Evolutionary conservation across 2,888 invertebrate species (phyloP).

Genomic region (Drosophila niveifrons): DNA sequence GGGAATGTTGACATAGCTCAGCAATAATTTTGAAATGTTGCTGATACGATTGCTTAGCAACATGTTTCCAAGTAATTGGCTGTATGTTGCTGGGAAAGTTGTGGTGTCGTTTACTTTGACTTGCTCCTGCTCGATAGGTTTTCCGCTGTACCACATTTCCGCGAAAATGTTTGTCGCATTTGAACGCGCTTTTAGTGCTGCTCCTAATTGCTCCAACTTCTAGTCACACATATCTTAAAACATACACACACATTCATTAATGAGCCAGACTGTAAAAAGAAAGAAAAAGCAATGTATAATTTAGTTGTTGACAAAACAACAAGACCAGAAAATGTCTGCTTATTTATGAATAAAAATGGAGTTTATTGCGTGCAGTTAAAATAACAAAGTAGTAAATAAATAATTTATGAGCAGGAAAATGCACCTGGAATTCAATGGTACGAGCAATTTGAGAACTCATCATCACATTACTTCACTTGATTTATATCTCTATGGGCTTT

Average conservation of each 20-base stretch:
- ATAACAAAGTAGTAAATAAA: slow-evolving; percentile 57
- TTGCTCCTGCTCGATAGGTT: slow-evolving; percentile 34
- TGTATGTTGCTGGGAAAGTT: slow-evolving; percentile 56
- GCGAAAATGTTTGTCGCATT: slow-evolving; percentile 67
- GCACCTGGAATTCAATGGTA: slow-evolving; percentile 23
- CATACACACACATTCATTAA: slow-evolving; percentile 32
- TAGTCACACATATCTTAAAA: slow-evolving; percentile 33
- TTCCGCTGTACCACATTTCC: slow-evolving; percentile 51
- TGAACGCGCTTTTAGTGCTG: slow-evolving; percentile 64
- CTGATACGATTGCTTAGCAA: slow-evolving; percentile 30
- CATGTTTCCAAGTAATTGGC: slow-evolving; percentile 42
- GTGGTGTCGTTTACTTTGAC: slow-evolving; percentile 20
- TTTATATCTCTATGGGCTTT: slow-evolving; percentile 35
- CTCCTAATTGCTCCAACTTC: slow-evolving; percentile 67
- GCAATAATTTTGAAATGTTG: slow-evolving; percentile 47
- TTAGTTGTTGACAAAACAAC: slow-evolving; percentile 69
- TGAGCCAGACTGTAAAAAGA: slow-evolving; percentile 50
- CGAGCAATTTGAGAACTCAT: slow-evolving; percentile 44
- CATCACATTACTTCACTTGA: slow-evolving; percentile 38
- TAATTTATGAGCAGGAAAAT: slow-evolving; percentile 47
- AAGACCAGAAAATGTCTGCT: slow-evolving; percentile 32
- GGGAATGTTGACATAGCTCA: slow-evolving; percentile 37
- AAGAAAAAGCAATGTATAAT: slow-evolving; percentile 57
- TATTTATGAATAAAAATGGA: not conserved
- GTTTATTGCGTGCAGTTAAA: slow-evolving; percentile 60